Evolutionary conservation across 1,140 invertebrate species (phyloP).

Genomic region (Bradynema listronoti): DNA sequence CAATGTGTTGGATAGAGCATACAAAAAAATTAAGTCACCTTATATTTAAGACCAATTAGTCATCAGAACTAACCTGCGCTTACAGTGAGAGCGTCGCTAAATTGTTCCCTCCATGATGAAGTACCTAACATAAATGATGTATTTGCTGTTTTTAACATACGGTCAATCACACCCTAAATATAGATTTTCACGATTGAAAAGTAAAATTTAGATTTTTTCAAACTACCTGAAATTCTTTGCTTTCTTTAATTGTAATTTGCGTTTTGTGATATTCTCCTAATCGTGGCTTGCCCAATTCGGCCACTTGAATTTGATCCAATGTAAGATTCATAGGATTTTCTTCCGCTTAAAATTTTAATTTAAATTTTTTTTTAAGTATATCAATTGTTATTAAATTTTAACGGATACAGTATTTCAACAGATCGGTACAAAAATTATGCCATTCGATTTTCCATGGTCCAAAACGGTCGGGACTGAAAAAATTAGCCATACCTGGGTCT

Average conservation of each 20-base stretch:
- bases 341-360: conserved; percentile 11
- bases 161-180: conserved; percentile 87
- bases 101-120: conserved; percentile 96
- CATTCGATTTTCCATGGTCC: too few species aligned
- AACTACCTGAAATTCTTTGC: conserved; percentile 96
- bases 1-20: too few species aligned
- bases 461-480: too few species aligned
- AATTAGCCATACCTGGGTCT: too few species aligned
- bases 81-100: conserved; percentile 87
- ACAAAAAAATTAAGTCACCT: too few species aligned
- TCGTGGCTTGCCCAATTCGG: conserved; percentile 75
- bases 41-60: too few species aligned
- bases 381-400: too few species aligned
- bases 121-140: conserved; percentile 85
- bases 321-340: conserved; percentile 60
- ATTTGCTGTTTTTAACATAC: conserved; percentile 89
- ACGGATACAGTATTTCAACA: too few species aligned
- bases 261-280: conserved; percentile 76
- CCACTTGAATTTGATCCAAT: conserved; percentile 72
- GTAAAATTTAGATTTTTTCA: too few species aligned
- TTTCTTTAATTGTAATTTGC: conserved; percentile 85
- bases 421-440: too few species aligned
- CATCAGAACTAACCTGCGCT: conserved; percentile 66
- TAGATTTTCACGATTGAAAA: too few species aligned
- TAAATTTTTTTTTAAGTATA: neutral